These are phyloP conservation scores for Calliopsis andreniformis DNA, from an alignment of 1,140 invertebrate species.

Conservation along the genomic window DNA sequence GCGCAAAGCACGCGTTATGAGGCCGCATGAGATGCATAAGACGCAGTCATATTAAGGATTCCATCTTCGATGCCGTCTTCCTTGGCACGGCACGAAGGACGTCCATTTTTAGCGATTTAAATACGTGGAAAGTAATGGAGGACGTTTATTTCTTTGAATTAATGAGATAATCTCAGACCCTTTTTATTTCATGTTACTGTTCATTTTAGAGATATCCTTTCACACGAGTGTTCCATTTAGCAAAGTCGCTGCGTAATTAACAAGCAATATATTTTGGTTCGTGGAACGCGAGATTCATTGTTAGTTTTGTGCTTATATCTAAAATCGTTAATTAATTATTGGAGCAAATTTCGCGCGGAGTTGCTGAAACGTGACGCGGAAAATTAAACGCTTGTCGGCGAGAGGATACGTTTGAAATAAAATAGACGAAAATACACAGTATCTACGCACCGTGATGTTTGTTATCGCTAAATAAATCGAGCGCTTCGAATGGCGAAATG, in stretches of 20 bases:
- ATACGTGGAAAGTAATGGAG: no score
- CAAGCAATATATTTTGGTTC: background rate
- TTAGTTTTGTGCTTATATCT: background rate
- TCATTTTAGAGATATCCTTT: no score
- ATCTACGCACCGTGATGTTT: background rate
- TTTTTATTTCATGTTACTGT: no score
- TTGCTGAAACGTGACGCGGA: background rate
- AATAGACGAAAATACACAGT: no score
- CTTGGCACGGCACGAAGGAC: slow-evolving; percentile 10
- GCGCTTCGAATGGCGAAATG: background rate
- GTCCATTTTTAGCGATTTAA: slow-evolving; percentile 1
- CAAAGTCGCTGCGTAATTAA: no score
- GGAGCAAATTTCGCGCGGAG: background rate
- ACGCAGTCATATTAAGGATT: background rate
- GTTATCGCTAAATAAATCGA: no score
- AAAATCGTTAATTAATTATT: background rate
- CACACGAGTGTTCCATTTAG: no score
- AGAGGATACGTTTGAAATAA: no score
- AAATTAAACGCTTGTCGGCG: background rate
- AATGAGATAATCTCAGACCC: no score
- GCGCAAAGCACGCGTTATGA: background rate
- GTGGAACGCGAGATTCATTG: background rate
- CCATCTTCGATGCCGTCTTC: background rate
- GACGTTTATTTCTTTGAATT: background rate
- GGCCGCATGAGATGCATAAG: background rate